Evolutionary conservation across 2,888 invertebrate genomes (phyloP), one percentile per base, ranked within the genome.

Genomic region (Helicoverpa assulta): DNA sequence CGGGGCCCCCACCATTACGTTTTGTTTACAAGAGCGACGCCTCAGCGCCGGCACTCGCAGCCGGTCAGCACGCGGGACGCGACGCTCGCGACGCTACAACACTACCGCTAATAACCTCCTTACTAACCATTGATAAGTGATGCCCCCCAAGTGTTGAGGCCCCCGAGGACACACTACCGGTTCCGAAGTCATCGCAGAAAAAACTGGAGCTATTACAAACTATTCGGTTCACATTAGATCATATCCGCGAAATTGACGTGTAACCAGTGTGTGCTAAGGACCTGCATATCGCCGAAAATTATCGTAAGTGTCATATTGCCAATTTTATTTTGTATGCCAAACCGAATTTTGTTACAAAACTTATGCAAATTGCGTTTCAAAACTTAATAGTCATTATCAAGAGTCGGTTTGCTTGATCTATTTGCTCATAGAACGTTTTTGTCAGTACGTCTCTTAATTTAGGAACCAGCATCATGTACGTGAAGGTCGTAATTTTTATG

Each of bases 1-100:
- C 90, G 92, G 91, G 94, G 93, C 95, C 95, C 95, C 95, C 95
- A 93, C 95, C 95, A 92, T 90, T 85, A 83, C 91, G 90, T 89
- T 93, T 94, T 95, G 95, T 95, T 95, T 94, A 95, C 95, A 93
- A 91, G 93, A 91, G 87, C 89, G 90, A 86, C 91, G 91, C 88
- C 90, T 88, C 89, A 86, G 86, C 92, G 90, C 93, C 94, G 94
- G 92, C 95, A 94, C 92, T 94, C 91, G 93, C 90, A 88, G 90
- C 89, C 91, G 93, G 90, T 91, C 85, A 87, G 89, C 94, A 90
- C 92, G 92, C 93, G 93, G 87, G 88, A 86, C 92, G 92, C 90
- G 91, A 89, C 92, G 90, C 91, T 86, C 89, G 76, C 76, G 80
- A 79, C 87, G 86, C 86, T 83, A 72, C 74, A 78, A 69, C 73